Evolutionary conservation across 2,797 vertebrate genomes (phyloP), one percentile per base, ranked within the genome.

Genomic region (Ficedula albicollis): DNA sequence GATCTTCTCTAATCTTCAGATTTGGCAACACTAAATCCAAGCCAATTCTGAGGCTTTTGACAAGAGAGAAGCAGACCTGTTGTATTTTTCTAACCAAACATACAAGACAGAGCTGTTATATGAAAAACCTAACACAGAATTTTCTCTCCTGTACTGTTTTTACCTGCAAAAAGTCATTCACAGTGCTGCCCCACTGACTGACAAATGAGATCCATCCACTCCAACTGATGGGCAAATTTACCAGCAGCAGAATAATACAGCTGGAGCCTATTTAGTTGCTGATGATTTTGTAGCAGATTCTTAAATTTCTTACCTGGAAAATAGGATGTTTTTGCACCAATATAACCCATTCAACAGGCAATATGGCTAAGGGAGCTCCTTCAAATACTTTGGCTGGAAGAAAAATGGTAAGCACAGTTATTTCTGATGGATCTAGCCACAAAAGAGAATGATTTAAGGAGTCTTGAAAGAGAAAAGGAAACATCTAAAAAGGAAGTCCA

Each of bases 401-500:
- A 48, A 80, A 89, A 83, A 94, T 64, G n/a, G 73, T 36, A 91
- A 95, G 69, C 38, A 54, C 76, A 84, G 79, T 81, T 90, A 81
- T 46, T 92, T 82, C 38, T 52, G 59, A 92, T 46, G 75, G 75
- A 77, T 75, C 67, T 84, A 39, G 27, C 79, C 59, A 66, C 69
- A 89, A 86, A 72, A 94, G 25, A 11, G 17, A 34, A 75, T 92
- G 74, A 93, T 93, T 76, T 93, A 96, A 95, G 68, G 58, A 94
- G 72, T 96, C 93, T 67, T 85, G 27, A 87, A 95, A 83, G 32
- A 93, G 62, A 46, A 91, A 87, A 96, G 55, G 69, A 93, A 89
- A 70, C 41, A 77, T 76, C 66, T 87, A 36, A 84, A 93, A 76
- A 60, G 44, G 58, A 87, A 92, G 62, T 36, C 44, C 51, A 85